These are phyloP conservation scores for Murina feae DNA, from an alignment of 2,113 vertebrate species.

Conservation along the genomic window DNA sequence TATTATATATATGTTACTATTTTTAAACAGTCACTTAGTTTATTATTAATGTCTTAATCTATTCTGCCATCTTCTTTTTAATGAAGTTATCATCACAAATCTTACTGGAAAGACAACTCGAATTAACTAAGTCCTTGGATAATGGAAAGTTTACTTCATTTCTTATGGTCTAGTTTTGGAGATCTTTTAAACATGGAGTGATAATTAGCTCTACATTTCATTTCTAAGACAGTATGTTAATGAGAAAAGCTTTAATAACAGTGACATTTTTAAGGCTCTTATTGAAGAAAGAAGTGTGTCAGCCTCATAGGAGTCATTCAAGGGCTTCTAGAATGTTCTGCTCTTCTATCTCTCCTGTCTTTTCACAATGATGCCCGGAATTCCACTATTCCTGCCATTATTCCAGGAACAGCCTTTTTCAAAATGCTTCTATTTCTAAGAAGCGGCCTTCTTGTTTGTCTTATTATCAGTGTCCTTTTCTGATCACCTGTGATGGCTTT, in stretches of 20 bases:
- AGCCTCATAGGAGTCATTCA: not conserved
- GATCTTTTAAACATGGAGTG: not conserved
- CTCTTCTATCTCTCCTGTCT: not conserved
- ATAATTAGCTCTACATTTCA: not conserved
- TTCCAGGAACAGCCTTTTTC: not conserved
- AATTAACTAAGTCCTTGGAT: not conserved
- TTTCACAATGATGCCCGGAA: not conserved
- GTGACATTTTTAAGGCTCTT: not conserved
- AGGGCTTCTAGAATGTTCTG: not conserved
- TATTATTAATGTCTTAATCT: not conserved
- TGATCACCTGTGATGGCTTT: not conserved
- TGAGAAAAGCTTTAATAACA: not conserved
- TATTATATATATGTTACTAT: not conserved
- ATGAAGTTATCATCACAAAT: not conserved
- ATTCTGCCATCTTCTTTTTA: not conserved
- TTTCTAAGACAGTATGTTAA: not conserved
- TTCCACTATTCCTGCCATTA: not conserved
- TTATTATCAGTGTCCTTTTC: not conserved
- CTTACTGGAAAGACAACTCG: not conserved
- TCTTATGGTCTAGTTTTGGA: not conserved
- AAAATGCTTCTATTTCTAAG: not conserved
- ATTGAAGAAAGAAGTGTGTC: not conserved
- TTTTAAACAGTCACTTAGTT: not conserved
- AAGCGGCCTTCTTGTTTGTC: not conserved
- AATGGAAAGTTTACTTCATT: not conserved